Percentiles rank a stretch among this genome's conserved stretches.
These are phyloP conservation scores for Heliconius charithonia DNA, from an alignment of 2,888 invertebrate species.

Conservation along the genomic window DNA sequence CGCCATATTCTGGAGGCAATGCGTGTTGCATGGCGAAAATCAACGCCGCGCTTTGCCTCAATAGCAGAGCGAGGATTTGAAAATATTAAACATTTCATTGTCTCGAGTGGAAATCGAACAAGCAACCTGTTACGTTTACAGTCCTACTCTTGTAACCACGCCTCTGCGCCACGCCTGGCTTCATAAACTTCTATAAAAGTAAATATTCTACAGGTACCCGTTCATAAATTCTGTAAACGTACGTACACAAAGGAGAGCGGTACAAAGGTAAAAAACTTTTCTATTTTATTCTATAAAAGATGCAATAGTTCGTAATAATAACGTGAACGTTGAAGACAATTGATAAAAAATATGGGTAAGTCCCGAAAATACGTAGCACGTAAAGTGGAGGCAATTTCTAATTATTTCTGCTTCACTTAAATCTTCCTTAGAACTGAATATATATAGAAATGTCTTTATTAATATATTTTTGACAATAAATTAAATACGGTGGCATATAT, in stretches of 20 bases:
- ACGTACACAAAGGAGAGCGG: background rate
- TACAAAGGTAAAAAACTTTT: background rate
- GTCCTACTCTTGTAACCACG: too few species aligned
- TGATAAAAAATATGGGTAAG: slow-evolving; percentile 58
- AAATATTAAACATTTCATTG: background rate
- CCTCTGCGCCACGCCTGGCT: background rate
- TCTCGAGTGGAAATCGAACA: background rate
- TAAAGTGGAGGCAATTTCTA: slow-evolving; percentile 66
- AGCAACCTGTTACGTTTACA: background rate
- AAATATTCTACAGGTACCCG: background rate
- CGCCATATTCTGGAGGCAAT: background rate
- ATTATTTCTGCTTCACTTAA: slow-evolving; percentile 65
- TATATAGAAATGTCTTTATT: background rate
- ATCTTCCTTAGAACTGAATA: slow-evolving; percentile 18
- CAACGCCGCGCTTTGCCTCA: background rate
- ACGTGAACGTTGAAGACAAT: slow-evolving; percentile 53
- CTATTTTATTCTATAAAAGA: background rate
- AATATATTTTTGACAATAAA: too few species aligned
- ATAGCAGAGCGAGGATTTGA: background rate
- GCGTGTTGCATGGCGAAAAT: background rate
- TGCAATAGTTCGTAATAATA: slow-evolving; percentile 26
- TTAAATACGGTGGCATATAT: too few species aligned
- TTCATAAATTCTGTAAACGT: slow-evolving; percentile 7
- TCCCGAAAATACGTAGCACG: slow-evolving; percentile 56
- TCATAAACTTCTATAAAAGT: too few species aligned